Evolutionary conservation across 2,113 vertebrate species (phyloP), one percentile per base, ranked within the genome.

Genomic region (Sialia sialis): DNA sequence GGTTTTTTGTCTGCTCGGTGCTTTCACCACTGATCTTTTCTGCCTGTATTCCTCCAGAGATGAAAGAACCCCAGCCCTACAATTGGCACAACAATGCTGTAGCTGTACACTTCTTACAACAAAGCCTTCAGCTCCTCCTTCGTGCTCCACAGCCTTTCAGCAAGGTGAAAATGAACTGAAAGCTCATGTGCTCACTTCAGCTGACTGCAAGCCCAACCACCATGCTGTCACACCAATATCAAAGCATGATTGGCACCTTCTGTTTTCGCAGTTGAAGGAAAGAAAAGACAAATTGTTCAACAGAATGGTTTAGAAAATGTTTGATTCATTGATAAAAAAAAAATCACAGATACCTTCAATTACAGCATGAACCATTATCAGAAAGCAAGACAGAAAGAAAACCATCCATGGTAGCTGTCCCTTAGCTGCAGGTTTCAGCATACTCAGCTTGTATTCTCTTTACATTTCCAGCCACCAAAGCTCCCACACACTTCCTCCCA

Each of bases 401-500:
- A 46, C 29, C 23, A 69, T 18, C 55, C 34, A 10, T 2, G 4
- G 75, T 16, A 82, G 75, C 41, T 62, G 89, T 69, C 46, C 55
- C 67, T 49, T 72, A 13, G 4, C 43, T 2, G 4, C 34, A 44
- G 87, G 41, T 51, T 93, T 74, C 80, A 64, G 69, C 3, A 0
- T 68, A 75, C 81, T 91, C 80, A 41, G 84, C 52, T 78, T 3
- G 13, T 63, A 67, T 39, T 89, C 55, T 98, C 98, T 95, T 97
- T 95, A 96, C 97, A 91, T 97, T 98, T 93, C 88, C 72, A 94
- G 80, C 78, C 76, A 80, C 92, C 78, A 80, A 55, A 96, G 90
- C 87, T 92, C 84, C 77, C 60, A 89, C 89, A 79, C 3, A 8
- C 72, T 90, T 56, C 81, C 89, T 95, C 73, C 69, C 94, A 91